Base-by-base conservation (phyloP, 2,797 vertebrate genomes). In the Falco concolor region DNA sequence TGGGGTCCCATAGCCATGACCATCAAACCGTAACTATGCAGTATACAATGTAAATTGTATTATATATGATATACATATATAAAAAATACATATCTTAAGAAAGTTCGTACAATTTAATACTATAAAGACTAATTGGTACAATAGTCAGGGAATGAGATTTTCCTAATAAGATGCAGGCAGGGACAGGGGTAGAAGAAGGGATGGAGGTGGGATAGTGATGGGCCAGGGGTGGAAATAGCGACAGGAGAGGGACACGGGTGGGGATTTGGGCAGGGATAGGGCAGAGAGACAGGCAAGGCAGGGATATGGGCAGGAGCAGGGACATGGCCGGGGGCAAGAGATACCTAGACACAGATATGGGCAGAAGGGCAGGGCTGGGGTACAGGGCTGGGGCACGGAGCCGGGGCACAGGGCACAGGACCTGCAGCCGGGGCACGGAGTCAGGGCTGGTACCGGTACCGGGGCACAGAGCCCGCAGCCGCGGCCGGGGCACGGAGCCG, bases 391-490 rank as follows among this genome's bases (percentile, higher is more conserved):
- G 36, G 10, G 36, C 36, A 38, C 36, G 10, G 36, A 38, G 36
- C 36, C 36, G 36, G 36, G 36, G 36, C 36, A 38, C 36, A 38
- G 36, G 21, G n/a, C 44, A 13, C 54, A 22, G 19, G 12, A 32
- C 36, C 97, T 96, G 8, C 87, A 95, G 89, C 52, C 94, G 93
- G 77, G 96, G 82, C 57, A 36, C 28, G 24, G 23, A 23, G 47
- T 10, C 11, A 49, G 23, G 47, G 36, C 36, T 38, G 36, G 36
- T 38, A 38, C 36, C 36, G 36, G 36, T 38, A 38, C 36, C 36
- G 36, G 36, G 36, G 36, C 36, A 10, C 36, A 38, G 36, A 38
- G 36, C 36, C 36, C 36, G 36, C 36, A 38, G 36, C 36, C 36
- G 36, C 36, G 36, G 36, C 36, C 5, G 36, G 36, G 36, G 36